These are phyloP conservation scores for Tiphia femorata DNA, from an alignment of 2,888 invertebrate species.

Conservation along the genomic window DNA sequence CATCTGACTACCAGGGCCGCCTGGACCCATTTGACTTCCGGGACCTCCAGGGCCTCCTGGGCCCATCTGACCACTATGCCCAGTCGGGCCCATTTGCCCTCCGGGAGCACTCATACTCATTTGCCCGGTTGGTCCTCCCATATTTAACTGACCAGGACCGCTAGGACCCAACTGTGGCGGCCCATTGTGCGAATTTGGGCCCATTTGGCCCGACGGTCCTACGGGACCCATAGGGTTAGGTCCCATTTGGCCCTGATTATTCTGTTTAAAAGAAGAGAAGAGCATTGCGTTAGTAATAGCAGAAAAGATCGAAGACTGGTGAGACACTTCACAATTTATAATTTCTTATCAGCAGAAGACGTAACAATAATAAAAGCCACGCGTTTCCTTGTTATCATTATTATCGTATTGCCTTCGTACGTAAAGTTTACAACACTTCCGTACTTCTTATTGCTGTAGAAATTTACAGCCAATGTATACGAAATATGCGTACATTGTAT, in stretches of 20 bases:
- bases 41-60: slow-evolving; percentile 41
- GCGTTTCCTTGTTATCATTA: neutral
- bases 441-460: slow-evolving; percentile 5
- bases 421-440: slow-evolving; percentile 18
- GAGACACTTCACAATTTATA: neutral
- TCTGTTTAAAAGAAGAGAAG: slow-evolving; percentile 52
- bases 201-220: slow-evolving; percentile 46
- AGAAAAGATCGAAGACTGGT: neutral
- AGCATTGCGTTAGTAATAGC: slow-evolving; percentile 48
- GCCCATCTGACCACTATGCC: slow-evolving; percentile 58
- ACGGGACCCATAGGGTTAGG: slow-evolving; percentile 62
- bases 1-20: slow-evolving; percentile 60
- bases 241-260: slow-evolving; percentile 57
- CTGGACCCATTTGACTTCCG: slow-evolving; percentile 39
- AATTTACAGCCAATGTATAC: neutral
- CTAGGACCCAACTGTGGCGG: slow-evolving; percentile 42
- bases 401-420: slow-evolving; percentile 23
- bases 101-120: slow-evolving; percentile 44
- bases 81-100: slow-evolving; percentile 56
- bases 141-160: slow-evolving; percentile 29
- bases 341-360: neutral
- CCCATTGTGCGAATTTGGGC: slow-evolving; percentile 55
- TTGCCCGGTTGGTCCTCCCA: slow-evolving; percentile 50
- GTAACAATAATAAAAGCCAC: neutral
- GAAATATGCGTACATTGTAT: neutral